Evolutionary conservation across 2,797 vertebrate species (phyloP), one percentile per base, ranked within the genome.

Genomic region (Ctenochaetus hawaiiensis): DNA sequence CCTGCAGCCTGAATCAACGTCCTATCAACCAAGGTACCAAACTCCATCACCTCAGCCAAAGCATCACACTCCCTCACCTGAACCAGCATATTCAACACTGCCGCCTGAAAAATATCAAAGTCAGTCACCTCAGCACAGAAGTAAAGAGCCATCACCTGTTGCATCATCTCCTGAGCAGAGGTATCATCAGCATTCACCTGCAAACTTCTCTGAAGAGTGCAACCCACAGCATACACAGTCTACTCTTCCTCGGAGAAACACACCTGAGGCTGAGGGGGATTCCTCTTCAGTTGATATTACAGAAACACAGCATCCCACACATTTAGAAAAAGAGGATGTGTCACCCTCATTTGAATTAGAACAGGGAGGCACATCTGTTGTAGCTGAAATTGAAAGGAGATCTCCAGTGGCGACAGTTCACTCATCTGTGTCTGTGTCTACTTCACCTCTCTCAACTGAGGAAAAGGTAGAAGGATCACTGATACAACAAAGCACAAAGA

Each of bases 1-100:
- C 59, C 49, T 66, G 22, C 79, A 87, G 45, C 66, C 88, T 64
- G 89, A 85, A 74, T 63, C 56, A 77, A 72, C 69, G 12, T 63
- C 48, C 10, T 63, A 81, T 77, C 85, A 67, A 65, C 44, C 43
- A 8, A 88, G 65, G 37, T 79, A 79, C 44, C 77, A 78, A 74
- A 88, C 89, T 51, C 74, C 84, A 63, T 92, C 92, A 64, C 87
- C 88, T 67, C 74, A 74, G 23, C 47, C 44, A 63, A 71, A 79
- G 11, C 20, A 73, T 68, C 64, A 61, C 18, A 76, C 78, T 49
- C 75, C 67, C 12, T 89, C 88, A 39, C 87, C 88, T 75, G 80
- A 90, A 59, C 72, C 52, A 49, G 83, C 54, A 67, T 67, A 75
- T 76, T 78, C 75, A 63, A 87, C 56, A 14, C 30, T 57, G 52